Evolutionary conservation across 2,113 vertebrate genomes (phyloP), one percentile per base, ranked within the genome.

Genomic region (Nannospalax galili): DNA sequence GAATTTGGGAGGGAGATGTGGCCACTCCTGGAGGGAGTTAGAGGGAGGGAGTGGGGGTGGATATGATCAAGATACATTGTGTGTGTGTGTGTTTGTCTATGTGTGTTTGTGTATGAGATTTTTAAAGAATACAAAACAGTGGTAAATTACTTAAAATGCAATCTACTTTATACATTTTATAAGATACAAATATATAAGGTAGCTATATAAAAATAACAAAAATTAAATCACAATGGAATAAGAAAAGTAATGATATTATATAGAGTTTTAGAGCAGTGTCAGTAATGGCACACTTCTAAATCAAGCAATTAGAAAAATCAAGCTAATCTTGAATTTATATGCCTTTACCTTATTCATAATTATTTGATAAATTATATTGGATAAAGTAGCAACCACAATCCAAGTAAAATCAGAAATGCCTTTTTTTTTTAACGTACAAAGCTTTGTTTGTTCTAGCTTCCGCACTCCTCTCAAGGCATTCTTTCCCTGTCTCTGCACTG

Each of bases 401-500:
- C 64, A 62, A 84, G 6, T 52, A 37, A 89, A 87, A 79, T 70
- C 14, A 15, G 87, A 90, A 69, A 69, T 19, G 78, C 73, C 42
- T 45, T 45, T 0, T 65, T 0, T 65, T 22, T 37, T 37, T 62
- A 11, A 14, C 5, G 20, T 60, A 40, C 16, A 32, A 65, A 60
- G 70, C 35, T 52, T 64, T 70, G 11, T 82, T 69, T 80, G 8
- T 79, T n/a, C 32, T 56, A 35, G 30, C 4, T 19, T 45, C 32
- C 14, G 24, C 22, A 20, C 0, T 82, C 28, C 48, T 3, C 28
- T 40, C 2, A 74, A 1, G 14, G 6, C 26, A 30, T 86, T 35
- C 2, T 3, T 65, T 45, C 32, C 4, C 5, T 52, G 0, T 52
- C 7, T 22, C 11, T 77, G 0, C 5, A 45, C 30, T 0, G 10